Conservation (phyloP, 35 echinoderm and acorn worm species). For the Holothuria glaberrima region DNA sequence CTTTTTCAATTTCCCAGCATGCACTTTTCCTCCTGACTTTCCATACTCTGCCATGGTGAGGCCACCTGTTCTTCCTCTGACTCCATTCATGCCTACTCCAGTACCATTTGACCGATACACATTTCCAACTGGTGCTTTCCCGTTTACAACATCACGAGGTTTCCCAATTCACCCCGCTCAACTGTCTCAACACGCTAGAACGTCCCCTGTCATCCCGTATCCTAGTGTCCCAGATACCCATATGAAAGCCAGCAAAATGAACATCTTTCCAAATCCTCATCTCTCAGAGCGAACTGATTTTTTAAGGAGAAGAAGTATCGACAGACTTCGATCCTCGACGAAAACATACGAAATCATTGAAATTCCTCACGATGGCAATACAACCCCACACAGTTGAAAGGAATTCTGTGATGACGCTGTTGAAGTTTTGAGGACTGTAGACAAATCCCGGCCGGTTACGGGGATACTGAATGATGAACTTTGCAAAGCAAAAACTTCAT, state of each 20-base stretch:
- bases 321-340: constrained; percentile 5
- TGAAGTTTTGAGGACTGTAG: too few species aligned
- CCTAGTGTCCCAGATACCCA: background rate
- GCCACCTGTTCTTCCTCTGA: background rate
- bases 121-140: background rate
- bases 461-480: too few species aligned
- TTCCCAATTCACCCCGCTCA: constrained; percentile 6
- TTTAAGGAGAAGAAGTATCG: constrained; percentile 3
- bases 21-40: constrained; percentile 19
- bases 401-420: too few species aligned
- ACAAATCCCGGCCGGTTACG: too few species aligned
- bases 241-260: background rate
- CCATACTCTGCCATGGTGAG: constrained; percentile 5
- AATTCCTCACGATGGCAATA: too few species aligned
- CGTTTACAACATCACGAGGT: background rate
- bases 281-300: background rate
- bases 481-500: too few species aligned
- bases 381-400: too few species aligned
- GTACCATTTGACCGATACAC: background rate
- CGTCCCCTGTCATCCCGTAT: background rate
- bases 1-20: constrained; percentile 39
- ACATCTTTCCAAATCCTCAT: background rate
- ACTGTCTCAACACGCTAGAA: background rate
- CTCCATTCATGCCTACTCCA: background rate
- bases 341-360: background rate